Conservation (phyloP, 2,113 vertebrate species). For the Stercorarius parasiticus region DNA sequence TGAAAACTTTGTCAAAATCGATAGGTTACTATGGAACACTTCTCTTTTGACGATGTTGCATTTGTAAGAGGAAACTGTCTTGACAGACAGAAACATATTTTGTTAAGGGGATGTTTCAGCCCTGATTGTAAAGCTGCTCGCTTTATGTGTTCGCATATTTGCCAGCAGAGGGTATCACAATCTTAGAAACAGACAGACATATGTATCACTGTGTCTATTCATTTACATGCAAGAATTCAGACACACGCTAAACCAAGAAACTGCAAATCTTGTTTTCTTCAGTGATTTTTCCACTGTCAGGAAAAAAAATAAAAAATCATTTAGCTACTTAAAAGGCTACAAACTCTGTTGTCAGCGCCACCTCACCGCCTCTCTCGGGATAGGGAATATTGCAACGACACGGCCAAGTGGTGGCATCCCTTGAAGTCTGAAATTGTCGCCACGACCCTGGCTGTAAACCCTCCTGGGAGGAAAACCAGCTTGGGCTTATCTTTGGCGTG, state of each 20-base stretch:
- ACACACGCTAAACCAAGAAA: background rate
- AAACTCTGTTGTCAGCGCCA: background rate
- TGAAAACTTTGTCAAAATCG: background rate
- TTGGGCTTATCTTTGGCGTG: background rate
- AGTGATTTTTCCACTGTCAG: background rate
- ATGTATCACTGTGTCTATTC: background rate
- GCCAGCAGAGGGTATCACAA: constrained; percentile 61
- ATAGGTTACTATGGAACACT: background rate
- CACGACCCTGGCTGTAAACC: background rate
- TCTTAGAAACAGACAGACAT: constrained; percentile 7
- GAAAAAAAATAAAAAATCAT: background rate
- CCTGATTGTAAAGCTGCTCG: background rate
- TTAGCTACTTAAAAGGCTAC: background rate
- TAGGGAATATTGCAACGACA: background rate
- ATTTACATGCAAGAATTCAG: background rate
- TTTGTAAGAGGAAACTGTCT: background rate
- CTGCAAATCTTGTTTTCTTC: background rate
- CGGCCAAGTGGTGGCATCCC: background rate
- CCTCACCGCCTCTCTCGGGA: background rate
- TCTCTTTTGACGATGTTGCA: background rate
- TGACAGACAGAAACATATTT: background rate
- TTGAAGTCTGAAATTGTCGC: background rate
- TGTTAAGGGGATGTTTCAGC: background rate
- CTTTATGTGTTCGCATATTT: background rate
- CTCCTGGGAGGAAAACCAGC: background rate